Evolutionary conservation across 2,888 invertebrate genomes (phyloP), one percentile per base, ranked within the genome.

Genomic region (Drosophila emarginata): DNA sequence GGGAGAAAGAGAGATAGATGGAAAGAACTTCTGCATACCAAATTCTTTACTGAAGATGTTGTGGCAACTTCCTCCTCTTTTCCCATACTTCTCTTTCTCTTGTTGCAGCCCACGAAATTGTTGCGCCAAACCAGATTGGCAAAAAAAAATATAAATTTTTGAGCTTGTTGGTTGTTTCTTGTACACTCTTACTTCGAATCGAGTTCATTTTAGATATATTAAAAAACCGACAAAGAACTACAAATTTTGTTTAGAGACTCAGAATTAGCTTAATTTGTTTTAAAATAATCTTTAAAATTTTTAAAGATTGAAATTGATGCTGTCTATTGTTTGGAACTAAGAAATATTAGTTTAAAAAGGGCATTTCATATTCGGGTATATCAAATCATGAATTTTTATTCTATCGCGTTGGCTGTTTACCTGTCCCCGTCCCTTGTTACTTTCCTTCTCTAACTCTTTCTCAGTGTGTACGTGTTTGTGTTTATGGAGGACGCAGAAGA

Each of bases 1-100:
- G 14, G 23, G 80, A 83, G 84, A 64, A 70, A 77, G 75, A 87
- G 83, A 18, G 45, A 4, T 9, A 45, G 9, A 45, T 9, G 15
- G 80, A 88, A 73, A 69, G 40, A 21, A 51, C 70, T 65, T 66
- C 87, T 84, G 88, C 88, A 88, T 84, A 88, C 87, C 89, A 87
- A 84, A 84, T 84, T 86, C 85, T 88, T 88, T 67, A 66, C 73
- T 75, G 67, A 82, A 87, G 83, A 79, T 77, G 88, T 83, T 87
- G 86, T 63, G 79, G 82, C 81, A 85, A 83, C 72, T 83, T 82
- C 80, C 60, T 50, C 40, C 23, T 26, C n/a, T 28, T 28, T 12
- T n/a, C 26, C 21, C 58, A n/a, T 18, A 21, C 45, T 0, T 50
- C 18, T 7, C 28, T 28, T 28, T 53, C 37, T 58, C 58, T 23